Conservation (phyloP, 2,113 vertebrate species). For the Lagopus muta region DNA sequence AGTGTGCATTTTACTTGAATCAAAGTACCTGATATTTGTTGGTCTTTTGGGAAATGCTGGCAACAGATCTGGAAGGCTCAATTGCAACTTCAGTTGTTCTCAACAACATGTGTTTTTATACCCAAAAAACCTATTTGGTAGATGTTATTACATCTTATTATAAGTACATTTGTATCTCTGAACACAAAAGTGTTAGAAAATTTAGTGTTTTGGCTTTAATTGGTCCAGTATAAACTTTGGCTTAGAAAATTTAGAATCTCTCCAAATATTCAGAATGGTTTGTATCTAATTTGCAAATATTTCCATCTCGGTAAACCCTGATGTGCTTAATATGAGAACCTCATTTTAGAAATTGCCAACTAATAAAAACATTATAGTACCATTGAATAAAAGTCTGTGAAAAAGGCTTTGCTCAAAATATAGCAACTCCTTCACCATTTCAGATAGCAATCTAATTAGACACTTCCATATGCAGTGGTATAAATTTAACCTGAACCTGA, state of each 20-base stretch:
- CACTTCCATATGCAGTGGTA: conserved; percentile 55
- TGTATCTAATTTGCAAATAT: not conserved
- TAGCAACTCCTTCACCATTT: conserved; percentile 60
- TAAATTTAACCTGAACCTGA: conserved; percentile 70
- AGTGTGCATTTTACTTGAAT: not conserved
- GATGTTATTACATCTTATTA: not conserved
- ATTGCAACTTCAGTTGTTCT: not conserved
- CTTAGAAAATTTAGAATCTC: not conserved
- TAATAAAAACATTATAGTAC: conserved; percentile 8
- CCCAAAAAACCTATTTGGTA: not conserved
- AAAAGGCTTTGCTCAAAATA: conserved; percentile 7
- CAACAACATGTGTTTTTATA: conserved; percentile 1
- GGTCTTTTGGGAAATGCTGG: not conserved
- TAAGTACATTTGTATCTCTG: not conserved
- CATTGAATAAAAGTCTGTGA: not conserved
- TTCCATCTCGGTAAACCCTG: not conserved
- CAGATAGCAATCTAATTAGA: conserved; percentile 56
- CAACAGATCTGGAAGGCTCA: conserved; percentile 24
- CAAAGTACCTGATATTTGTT: not conserved
- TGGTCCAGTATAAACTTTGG: not conserved
- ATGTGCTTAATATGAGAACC: not conserved
- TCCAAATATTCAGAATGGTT: not conserved
- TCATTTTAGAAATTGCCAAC: conserved; percentile 37
- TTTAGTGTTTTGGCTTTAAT: not conserved
- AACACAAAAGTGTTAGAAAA: not conserved